Base-by-base conservation (phyloP, 2,888 invertebrate species). In the Desoria tigrina region DNA sequence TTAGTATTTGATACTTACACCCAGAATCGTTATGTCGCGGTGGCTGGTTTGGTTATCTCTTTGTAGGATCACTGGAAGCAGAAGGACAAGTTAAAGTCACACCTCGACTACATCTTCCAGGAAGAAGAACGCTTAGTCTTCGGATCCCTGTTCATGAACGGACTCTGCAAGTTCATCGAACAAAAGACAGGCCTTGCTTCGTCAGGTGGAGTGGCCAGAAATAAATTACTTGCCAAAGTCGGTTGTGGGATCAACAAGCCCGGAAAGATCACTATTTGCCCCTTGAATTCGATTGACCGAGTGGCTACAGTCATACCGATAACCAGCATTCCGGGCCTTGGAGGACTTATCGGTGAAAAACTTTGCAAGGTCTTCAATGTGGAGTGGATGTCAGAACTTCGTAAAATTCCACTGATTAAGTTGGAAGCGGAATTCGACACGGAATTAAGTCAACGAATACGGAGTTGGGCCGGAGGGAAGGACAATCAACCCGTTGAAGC, bases 151-250 rank as follows among this genome's bases (percentile, higher is more conserved):
- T 49, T 49, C 23, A 6, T 49, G 9, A 49, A 49, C n/a, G 6
- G 21, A n/a, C 49, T 49, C n/a, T 49, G 49, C 14, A 14, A 39
- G 9, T 39, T 11, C 14, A n/a, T n/a, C n/a, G n/a, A n/a, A n/a
- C n/a, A n/a, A n/a, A n/a, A n/a, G n/a, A n/a, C n/a, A n/a, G n/a
- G n/a, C n/a, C n/a, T n/a, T n/a, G n/a, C n/a, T n/a, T 39, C 39
- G 11, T 39, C 39, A 9, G 39, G 11, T 9, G 49, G 49, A 9
- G 49, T 49, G 18, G 49, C 49, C 7, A 49, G 21, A 23, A 49
- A 49, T n/a, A 49, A 49, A 49, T n/a, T 49, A 6, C 7, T 49
- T 6, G 49, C 49, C n/a, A 49, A 49, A 49, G 49, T 49, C 18
- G 49, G 9, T 21, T 6, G 49, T 49, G n/a, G 18, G 7, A 9